Base-by-base conservation (phyloP, 1,140 invertebrate genomes). In the Brachionus rotundiformis region DNA sequence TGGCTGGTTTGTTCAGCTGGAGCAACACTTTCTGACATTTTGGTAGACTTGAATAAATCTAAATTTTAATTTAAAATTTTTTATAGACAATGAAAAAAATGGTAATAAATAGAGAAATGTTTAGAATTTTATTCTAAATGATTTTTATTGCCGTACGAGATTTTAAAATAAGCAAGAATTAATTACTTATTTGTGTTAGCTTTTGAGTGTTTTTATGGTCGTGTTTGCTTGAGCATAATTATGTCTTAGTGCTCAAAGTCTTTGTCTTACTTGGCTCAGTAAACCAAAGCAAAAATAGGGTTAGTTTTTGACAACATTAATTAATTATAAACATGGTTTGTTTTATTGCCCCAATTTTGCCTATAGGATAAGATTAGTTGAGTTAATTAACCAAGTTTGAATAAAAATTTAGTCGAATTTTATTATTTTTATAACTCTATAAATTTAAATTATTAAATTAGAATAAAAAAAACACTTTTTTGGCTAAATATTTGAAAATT, bases 11-110 rank as follows among this genome's bases (percentile, higher is more conserved):
- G 63, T 68, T 68, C 63, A 16, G 33, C 63, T 68, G 27, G 63
- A 16, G 63, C 63, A 33, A 16, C 63, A 54, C 47, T 54, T 36
- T 68, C 63, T 19, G 63, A 68, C 63, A 68, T 68, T 68, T 68
- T 54, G 36, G 13, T 29, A 16, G 8, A 16, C 61, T 63, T 29
- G 29, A 63, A 29, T 23, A 29, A 63, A 63, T 54, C 47, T 54
- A 54, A 54, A 54, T 19, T 54, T 54, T 19, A 19, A 54, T 7
- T 54, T 44, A 6, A n/a, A n/a, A 49, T 19, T 7, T 54, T 54
- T 19, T 54, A 25, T 25, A 54, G 47, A 54, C 47, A 54, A 54
- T 13, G 7, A 54, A 23, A 23, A 16, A 54, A 54, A 54, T 54
- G 47, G 47, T 25, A 54, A 54, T 54, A 54, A 54, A 54, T 54